Conservation (phyloP, 1,140 invertebrate species). For the Aphaenogaster rudis region DNA sequence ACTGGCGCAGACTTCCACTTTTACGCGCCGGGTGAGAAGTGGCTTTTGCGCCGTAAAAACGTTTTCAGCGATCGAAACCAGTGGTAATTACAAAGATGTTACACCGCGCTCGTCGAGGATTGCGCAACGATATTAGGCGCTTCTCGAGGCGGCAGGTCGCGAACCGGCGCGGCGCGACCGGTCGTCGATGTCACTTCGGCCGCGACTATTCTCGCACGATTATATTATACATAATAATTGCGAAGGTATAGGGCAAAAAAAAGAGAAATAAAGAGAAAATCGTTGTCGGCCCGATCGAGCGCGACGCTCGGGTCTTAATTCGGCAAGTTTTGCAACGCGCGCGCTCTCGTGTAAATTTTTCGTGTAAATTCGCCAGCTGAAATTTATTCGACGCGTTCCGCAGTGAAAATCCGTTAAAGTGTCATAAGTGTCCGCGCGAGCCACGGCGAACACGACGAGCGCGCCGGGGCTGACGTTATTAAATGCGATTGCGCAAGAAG, state of each 20-base stretch:
- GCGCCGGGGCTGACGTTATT: conserved; percentile 70
- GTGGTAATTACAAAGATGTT: conserved; percentile 66
- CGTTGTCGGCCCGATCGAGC: not conserved
- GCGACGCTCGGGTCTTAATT: not conserved
- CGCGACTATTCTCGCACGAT: not conserved
- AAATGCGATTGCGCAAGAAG: conserved; percentile 74
- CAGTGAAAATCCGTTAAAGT: conserved; percentile 66
- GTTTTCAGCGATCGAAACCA: conserved; percentile 48
- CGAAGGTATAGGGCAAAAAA: not conserved
- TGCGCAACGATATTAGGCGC: conserved; percentile 66
- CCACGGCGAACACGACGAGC: conserved; percentile 43
- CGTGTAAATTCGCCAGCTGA: conserved; percentile 45
- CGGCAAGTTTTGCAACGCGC: conserved; percentile 37
- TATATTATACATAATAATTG: conserved; percentile 3
- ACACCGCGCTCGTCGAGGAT: conserved; percentile 32
- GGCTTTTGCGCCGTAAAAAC: conserved; percentile 62
- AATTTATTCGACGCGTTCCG: conserved; percentile 51
- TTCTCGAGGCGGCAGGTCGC: not conserved
- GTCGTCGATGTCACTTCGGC: conserved; percentile 6
- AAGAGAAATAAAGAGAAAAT: conserved; percentile 24
- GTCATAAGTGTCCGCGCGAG: conserved; percentile 44
- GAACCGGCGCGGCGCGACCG: not conserved
- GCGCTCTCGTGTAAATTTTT: conserved; percentile 17
- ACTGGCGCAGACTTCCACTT: conserved; percentile 48
- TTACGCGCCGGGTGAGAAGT: conserved; percentile 31